Percentiles rank a stretch among this genome's conserved stretches.
These are phyloP conservation scores for Pseudanteris insignis DNA, from an alignment of 2,888 invertebrate species.

Conservation along the genomic window DNA sequence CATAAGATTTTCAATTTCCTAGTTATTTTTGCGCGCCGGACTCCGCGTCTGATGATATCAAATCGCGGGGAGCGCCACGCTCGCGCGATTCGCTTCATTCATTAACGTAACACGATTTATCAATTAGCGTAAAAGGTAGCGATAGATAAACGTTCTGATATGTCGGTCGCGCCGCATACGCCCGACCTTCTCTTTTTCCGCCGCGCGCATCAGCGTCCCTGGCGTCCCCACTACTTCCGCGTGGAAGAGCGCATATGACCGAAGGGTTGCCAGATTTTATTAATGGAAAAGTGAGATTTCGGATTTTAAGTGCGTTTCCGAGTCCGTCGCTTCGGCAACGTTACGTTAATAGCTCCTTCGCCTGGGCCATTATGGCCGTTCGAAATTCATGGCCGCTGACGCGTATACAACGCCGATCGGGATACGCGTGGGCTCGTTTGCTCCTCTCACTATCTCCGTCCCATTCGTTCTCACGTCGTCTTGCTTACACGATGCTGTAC, in stretches of 20 bases:
- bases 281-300: conserved; percentile 63
- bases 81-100: conserved; percentile 58
- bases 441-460: conserved; percentile 13
- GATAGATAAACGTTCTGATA: conserved; percentile 66
- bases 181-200: conserved; percentile 41
- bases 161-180: conserved; percentile 51
- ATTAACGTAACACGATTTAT: conserved; percentile 67
- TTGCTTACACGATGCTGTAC: conserved; percentile 19
- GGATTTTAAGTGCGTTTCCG: conserved; percentile 62
- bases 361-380: conserved; percentile 48
- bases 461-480: conserved; percentile 25
- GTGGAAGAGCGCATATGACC: conserved; percentile 49
- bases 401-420: conserved; percentile 39
- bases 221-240: conserved; percentile 39
- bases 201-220: conserved; percentile 19
- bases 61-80: conserved; percentile 25
- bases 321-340: conserved; percentile 48
- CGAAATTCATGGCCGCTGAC: conserved; percentile 47
- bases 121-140: conserved; percentile 67
- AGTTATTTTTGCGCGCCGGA: conserved; percentile 48
- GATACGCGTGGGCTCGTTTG: conserved; percentile 41
- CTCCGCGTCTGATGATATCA: conserved; percentile 27
- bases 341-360: conserved; percentile 51
- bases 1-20: conserved; percentile 59
- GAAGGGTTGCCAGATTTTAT: conserved; percentile 58